Conservation (phyloP, 2,888 invertebrate genomes). For the Lasioglossum pauxillum region DNA sequence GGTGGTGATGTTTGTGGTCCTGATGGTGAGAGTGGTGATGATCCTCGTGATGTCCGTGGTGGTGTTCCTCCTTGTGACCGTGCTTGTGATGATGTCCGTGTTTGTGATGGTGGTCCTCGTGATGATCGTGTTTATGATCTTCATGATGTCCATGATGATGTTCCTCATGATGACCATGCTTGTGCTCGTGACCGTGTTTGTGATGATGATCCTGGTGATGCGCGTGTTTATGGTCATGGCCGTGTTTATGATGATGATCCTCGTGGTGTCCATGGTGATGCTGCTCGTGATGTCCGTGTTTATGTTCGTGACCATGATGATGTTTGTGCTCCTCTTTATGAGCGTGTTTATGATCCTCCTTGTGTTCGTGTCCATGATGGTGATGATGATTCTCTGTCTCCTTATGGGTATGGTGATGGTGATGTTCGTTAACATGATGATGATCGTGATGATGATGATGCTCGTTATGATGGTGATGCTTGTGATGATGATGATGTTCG, state of each 20-base stretch:
- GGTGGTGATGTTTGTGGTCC: slow-evolving; percentile 72
- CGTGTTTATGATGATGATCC: slow-evolving; percentile 73
- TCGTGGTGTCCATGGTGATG: slow-evolving; percentile 72
- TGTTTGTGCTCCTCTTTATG: slow-evolving; percentile 79
- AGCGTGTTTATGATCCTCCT: slow-evolving; percentile 77
- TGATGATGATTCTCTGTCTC: slow-evolving; percentile 79
- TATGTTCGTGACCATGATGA: slow-evolving; percentile 77
- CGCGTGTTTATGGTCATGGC: slow-evolving; percentile 70
- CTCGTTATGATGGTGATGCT: slow-evolving; percentile 78
- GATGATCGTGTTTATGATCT: slow-evolving; percentile 75
- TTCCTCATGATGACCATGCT: slow-evolving; percentile 70
- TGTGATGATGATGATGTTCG: slow-evolving; percentile 79
- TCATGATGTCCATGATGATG: slow-evolving; percentile 77
- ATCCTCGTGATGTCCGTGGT: slow-evolving; percentile 73
- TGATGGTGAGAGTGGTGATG: slow-evolving; percentile 71
- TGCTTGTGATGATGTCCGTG: slow-evolving; percentile 77
- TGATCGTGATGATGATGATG: slow-evolving; percentile 80
- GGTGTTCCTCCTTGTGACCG: slow-evolving; percentile 75
- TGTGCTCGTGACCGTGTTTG: slow-evolving; percentile 74
- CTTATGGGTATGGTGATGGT: slow-evolving; percentile 79
- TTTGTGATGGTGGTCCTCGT: slow-evolving; percentile 74
- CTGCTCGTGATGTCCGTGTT: slow-evolving; percentile 74
- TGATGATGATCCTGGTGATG: slow-evolving; percentile 75
- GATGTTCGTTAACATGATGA: slow-evolving; percentile 79
- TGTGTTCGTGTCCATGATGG: slow-evolving; percentile 78